phyloP scores from a whole-genome alignment of 2,888 invertebrate species.

The Ichneumon xanthorius region DNA sequence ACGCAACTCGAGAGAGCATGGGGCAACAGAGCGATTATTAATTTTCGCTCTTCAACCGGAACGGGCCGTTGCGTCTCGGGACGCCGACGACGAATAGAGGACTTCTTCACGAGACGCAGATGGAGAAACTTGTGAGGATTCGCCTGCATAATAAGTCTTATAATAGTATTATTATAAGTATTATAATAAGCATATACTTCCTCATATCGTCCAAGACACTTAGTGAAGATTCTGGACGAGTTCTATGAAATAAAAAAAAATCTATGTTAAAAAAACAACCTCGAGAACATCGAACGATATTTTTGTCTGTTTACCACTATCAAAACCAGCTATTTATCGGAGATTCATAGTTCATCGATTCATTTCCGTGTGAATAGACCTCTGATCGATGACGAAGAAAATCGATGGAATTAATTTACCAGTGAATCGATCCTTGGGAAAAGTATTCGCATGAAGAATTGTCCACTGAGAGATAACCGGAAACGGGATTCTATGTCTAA shows the following conservation, averaged over 20 bases:
- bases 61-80: neutral
- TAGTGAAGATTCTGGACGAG: neutral
- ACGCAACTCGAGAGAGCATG: neutral
- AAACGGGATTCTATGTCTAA: slow-evolving; percentile 35
- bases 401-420: neutral
- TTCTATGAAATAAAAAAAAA: neutral
- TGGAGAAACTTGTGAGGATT: neutral
- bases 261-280: neutral
- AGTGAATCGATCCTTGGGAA: neutral
- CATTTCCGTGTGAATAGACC: neutral
- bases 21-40: neutral
- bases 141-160: neutral
- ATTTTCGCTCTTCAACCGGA: neutral
- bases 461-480: neutral
- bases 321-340: neutral
- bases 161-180: no score
- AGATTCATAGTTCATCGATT: slow-evolving; percentile 2
- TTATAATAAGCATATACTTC: no score
- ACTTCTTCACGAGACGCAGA: neutral
- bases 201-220: neutral
- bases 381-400: neutral
- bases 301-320: neutral
- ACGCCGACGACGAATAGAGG: neutral
- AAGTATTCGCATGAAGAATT: no score
- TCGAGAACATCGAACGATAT: neutral